These are phyloP conservation scores for Hypercompe scribonia DNA, from an alignment of 2,888 invertebrate species.

Conservation along the genomic window DNA sequence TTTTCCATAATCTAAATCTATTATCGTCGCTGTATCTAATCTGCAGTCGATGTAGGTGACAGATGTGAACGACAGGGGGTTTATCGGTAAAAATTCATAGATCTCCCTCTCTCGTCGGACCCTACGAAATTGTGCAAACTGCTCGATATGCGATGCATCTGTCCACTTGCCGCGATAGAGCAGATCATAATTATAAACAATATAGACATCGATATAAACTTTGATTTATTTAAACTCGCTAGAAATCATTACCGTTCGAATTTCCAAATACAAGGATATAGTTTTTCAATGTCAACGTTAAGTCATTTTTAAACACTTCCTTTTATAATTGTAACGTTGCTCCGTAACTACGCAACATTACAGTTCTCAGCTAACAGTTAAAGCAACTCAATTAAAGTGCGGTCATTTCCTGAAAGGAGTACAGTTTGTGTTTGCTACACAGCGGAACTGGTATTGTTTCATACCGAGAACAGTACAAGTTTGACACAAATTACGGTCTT, in stretches of 20 bases:
- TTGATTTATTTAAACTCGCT: conserved; percentile 14
- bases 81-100: conserved; percentile 75
- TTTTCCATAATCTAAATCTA: conserved; percentile 73
- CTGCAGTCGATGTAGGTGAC: conserved; percentile 74
- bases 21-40: conserved; percentile 83
- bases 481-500: conserved; percentile 79
- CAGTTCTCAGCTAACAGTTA: conserved; percentile 58
- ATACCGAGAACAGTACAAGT: conserved; percentile 78
- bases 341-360: conserved; percentile 48
- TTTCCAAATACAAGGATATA: conserved; percentile 54
- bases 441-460: conserved; percentile 85
- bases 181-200: conserved; percentile 26
- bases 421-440: conserved; percentile 76
- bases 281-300: conserved; percentile 55
- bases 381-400: conserved; percentile 64
- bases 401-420: conserved; percentile 80
- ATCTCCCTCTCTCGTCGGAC: conserved; percentile 74
- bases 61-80: conserved; percentile 83
- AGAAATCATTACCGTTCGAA: conserved; percentile 32
- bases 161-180: conserved; percentile 75
- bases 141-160: conserved; percentile 78
- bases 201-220: conserved; percentile 49
- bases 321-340: conserved; percentile 51
- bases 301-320: conserved; percentile 55
- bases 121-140: conserved; percentile 83